These are phyloP conservation scores for Spodoptera litura DNA, from an alignment of 1,140 invertebrate species.

Conservation along the genomic window DNA sequence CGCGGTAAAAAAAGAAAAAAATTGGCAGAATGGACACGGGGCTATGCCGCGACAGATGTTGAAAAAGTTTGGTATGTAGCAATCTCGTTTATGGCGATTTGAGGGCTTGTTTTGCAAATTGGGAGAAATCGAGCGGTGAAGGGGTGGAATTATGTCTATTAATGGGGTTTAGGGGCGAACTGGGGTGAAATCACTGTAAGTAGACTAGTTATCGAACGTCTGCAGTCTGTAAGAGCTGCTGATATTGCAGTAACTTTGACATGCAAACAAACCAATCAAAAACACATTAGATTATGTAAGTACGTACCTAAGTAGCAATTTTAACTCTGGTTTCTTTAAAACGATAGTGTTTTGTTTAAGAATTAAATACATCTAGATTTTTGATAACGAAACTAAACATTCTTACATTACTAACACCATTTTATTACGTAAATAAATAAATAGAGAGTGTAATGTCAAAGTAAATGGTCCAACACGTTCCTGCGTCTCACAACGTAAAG, in stretches of 20 bases:
- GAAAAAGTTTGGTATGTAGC: slow-evolving; percentile 57
- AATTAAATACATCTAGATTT: no score
- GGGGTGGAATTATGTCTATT: slow-evolving; percentile 31
- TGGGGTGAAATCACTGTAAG: not conserved
- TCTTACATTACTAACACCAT: no score
- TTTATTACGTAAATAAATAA: not conserved
- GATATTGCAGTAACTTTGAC: not conserved
- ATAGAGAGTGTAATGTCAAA: slow-evolving; percentile 2
- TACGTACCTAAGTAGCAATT: no score
- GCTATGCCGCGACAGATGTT: slow-evolving; percentile 72
- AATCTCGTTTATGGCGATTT: slow-evolving; percentile 71
- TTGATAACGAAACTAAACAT: no score
- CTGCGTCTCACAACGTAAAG: slow-evolving; percentile 20
- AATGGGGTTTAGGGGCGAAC: slow-evolving; percentile 24
- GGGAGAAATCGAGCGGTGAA: slow-evolving; percentile 58
- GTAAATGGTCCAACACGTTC: slow-evolving; percentile 1
- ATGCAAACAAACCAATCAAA: no score
- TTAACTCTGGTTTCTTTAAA: no score
- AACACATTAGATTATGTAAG: no score
- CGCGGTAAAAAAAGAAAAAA: slow-evolving; percentile 59
- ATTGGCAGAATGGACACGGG: slow-evolving; percentile 71
- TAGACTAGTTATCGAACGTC: not conserved
- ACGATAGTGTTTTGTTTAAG: no score
- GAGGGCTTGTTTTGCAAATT: slow-evolving; percentile 70
- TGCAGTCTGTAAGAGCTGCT: not conserved